Conservation (phyloP, 2,113 vertebrate genomes). For the Leptobrachium ailaonicum region DNA sequence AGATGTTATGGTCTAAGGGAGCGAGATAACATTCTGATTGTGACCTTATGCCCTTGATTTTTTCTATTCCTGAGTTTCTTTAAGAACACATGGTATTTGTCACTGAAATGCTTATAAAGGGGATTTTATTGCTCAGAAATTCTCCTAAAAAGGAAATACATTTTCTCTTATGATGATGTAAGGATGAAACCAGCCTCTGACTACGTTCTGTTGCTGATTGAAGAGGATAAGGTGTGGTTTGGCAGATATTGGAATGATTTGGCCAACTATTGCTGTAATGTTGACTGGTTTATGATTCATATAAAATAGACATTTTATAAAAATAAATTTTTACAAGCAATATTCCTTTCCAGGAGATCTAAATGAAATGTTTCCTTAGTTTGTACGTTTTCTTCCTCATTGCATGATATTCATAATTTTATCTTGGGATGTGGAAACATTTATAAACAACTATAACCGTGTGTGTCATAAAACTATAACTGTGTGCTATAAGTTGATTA, state of each 20-base stretch:
- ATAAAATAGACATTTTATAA: slow-evolving; percentile 34
- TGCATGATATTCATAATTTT: neutral
- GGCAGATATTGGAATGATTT: slow-evolving; percentile 64
- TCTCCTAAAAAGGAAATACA: slow-evolving; percentile 73
- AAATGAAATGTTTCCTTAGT: slow-evolving; percentile 29
- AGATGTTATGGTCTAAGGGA: too few species aligned
- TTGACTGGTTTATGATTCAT: slow-evolving; percentile 59
- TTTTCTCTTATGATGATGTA: slow-evolving; percentile 60
- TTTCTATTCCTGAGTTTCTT: slow-evolving; percentile 49
- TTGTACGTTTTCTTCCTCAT: neutral
- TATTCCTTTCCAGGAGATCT: slow-evolving; percentile 2
- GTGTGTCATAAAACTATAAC: too few species aligned
- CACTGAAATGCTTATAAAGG: slow-evolving; percentile 45
- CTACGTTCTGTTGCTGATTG: slow-evolving; percentile 64
- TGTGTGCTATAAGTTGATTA: too few species aligned
- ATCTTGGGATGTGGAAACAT: neutral
- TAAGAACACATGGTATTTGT: slow-evolving; percentile 62
- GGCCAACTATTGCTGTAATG: slow-evolving; percentile 60
- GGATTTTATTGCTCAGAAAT: slow-evolving; percentile 50
- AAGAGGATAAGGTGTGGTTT: slow-evolving; percentile 74
- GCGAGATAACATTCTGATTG: slow-evolving; percentile 5
- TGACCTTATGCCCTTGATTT: slow-evolving; percentile 39
- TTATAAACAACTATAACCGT: too few species aligned
- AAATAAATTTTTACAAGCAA: slow-evolving; percentile 35
- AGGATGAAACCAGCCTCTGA: slow-evolving; percentile 58